These are phyloP conservation scores for Amia ocellicauda DNA, from an alignment of 2,113 vertebrate genomes.

Conservation along the genomic window DNA sequence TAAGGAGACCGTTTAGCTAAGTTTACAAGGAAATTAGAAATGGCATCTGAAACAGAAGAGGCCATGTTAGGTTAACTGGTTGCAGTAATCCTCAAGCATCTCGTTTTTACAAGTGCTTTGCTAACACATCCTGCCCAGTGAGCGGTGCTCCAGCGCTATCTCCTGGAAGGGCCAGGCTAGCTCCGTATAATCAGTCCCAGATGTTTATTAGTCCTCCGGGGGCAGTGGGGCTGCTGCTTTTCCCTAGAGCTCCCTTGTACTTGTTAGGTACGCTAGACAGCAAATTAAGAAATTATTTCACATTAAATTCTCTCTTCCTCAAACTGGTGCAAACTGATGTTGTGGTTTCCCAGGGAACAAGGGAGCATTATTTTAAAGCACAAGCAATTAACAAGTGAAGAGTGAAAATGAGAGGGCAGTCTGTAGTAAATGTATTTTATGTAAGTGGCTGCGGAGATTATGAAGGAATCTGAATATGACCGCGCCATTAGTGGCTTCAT, in stretches of 20 bases:
- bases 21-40: conserved; percentile 21
- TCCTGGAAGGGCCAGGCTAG: conserved; percentile 55
- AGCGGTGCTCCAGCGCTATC: conserved; percentile 64
- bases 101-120: conserved; percentile 1
- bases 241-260: conserved; percentile 48
- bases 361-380: conserved; percentile 56
- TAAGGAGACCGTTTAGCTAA: neutral
- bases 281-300: conserved; percentile 55
- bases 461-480: conserved; percentile 39
- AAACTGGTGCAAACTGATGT: conserved; percentile 43
- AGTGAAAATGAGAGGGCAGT: conserved; percentile 32
- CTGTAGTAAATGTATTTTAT: conserved; percentile 44
- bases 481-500: conserved; percentile 36
- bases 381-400: conserved; percentile 37
- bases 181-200: conserved; percentile 45
- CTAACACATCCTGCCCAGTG: conserved; percentile 1
- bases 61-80: conserved; percentile 22
- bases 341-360: conserved; percentile 58
- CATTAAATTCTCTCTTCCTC: conserved; percentile 56
- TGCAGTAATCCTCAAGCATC: conserved; percentile 6
- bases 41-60: conserved; percentile 17
- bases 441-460: conserved; percentile 56
- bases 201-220: conserved; percentile 59
- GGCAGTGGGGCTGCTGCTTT: conserved; percentile 41
- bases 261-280: conserved; percentile 49